Base-by-base conservation (phyloP, 2,113 vertebrate genomes). In the Thymallus thymallus region DNA sequence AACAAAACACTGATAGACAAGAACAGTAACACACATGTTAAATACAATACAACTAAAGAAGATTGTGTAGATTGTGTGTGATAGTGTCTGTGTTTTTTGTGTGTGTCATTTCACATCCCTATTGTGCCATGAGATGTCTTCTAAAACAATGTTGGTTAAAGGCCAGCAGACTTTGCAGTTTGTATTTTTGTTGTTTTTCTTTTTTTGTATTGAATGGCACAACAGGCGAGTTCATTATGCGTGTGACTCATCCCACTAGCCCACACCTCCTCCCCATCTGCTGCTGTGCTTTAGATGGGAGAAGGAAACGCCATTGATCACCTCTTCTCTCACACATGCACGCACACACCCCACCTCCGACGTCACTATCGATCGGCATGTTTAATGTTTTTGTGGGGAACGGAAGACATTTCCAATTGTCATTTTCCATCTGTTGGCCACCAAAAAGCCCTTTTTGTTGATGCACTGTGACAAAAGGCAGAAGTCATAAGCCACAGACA, bases 241-340 rank as follows among this genome's bases (percentile, higher is more conserved):
- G 84, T 88, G 91, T 94, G 92, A 93, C 87, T 93, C 92, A 93
- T 92, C 90, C 87, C 89, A 84, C 89, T 89, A 86, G 87, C 93
- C 89, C 88, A 91, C 90, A 90, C 91, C 90, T 89, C 91, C 91
- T 92, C 88, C 88, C 88, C 88, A 86, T 92, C 90, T 88, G 90
- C 90, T 91, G 87, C 90, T 91, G 90, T 86, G 90, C 86, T 81
- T 88, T 90, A 90, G 88, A 91, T 86, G 87, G 86, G 84, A 91
- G 90, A 92, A 87, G 89, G 89, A 91, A 92, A 89, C 84, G 89
- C 88, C 92, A 93, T 93, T 91, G 91, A 93, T 92, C 92, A 91
- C 90, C 89, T 88, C 88, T 90, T 89, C 87, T 85, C 89, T 87
- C 89, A 84, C 89, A 90, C 88, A 90, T 90, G 88, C 91, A 92